Evolutionary conservation across 2,797 vertebrate genomes (phyloP).

Genomic region (Florisuga fusca): DNA sequence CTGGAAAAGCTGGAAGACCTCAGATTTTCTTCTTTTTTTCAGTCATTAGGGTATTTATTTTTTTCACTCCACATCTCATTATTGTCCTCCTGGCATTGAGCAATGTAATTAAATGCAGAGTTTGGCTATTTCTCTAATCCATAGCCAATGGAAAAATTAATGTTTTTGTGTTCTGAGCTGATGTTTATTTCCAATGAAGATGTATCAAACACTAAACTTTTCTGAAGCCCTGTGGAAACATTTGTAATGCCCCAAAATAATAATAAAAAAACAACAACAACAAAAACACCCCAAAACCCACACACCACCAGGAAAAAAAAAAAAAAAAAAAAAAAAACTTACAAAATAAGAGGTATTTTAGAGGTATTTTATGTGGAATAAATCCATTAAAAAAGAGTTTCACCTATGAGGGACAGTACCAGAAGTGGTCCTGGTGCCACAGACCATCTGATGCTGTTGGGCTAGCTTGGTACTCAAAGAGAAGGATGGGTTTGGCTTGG

Average conservation of each 20-base stretch:
- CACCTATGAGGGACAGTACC: neutral
- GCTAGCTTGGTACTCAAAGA: neutral
- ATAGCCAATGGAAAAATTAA: neutral
- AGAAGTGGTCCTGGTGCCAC: neutral
- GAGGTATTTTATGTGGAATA: neutral
- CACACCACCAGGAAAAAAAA: too few relatives aligned
- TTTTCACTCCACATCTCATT: neutral
- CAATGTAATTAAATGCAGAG: neutral
- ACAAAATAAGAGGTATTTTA: slow-evolving; percentile 4
- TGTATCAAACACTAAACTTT: neutral
- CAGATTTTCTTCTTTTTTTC: slow-evolving; percentile 69
- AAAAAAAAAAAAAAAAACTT: neutral
- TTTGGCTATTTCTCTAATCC: neutral
- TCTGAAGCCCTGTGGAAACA: neutral
- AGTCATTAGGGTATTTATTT: slow-evolving; percentile 70
- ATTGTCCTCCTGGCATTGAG: neutral
- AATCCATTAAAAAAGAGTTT: neutral
- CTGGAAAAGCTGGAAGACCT: slow-evolving; percentile 77
- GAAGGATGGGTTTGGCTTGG: neutral
- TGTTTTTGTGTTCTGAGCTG: neutral
- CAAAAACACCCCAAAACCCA: accelerated
- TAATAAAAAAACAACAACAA: neutral
- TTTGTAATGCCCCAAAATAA: neutral
- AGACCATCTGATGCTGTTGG: neutral
- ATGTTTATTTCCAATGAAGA: neutral